A percentile compares a stretch with the other conserved stretches of the same genome.
These are phyloP conservation scores for Echinarachnius parma DNA, from an alignment of 53 echinoderm and acorn worm genomes.

Conservation along the genomic window DNA sequence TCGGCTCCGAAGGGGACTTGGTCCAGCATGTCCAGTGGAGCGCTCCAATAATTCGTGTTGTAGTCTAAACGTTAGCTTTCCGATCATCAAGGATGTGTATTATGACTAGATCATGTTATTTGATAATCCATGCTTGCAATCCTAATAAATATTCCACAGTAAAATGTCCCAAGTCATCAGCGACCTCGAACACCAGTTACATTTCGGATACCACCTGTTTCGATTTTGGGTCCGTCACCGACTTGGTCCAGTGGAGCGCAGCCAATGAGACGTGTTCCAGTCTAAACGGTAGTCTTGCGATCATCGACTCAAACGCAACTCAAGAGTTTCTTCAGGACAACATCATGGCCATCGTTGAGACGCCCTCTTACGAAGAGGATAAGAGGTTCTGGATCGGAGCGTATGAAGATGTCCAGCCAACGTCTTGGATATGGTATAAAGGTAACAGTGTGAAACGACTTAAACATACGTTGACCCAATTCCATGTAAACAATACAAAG, in stretches of 20 bases:
- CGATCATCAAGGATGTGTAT: conserved; percentile 21
- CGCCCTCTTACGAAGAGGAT: not conserved
- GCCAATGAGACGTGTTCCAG: not conserved
- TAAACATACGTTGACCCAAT: no score
- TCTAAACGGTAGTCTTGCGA: conserved; percentile 11
- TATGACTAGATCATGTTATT: no score
- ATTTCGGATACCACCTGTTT: not conserved
- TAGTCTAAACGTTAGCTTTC: not conserved
- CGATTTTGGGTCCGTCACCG: conserved; percentile 1
- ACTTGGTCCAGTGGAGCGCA: not conserved
- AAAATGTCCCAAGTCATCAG: conserved; percentile 3
- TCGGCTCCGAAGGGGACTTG: not conserved
- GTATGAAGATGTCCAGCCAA: not conserved
- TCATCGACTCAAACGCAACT: conserved; percentile 14
- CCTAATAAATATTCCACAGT: no score
- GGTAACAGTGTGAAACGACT: no score
- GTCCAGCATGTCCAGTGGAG: not conserved
- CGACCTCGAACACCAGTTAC: not conserved
- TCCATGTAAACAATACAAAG: no score
- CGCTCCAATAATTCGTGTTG: not conserved
- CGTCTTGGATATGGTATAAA: conserved; percentile 19
- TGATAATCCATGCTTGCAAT: no score
- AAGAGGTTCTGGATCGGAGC: conserved; percentile 45
- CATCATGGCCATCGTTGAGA: not conserved
- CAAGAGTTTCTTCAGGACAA: not conserved